A percentile compares a stretch with the other conserved stretches of the same genome.
Evolutionary conservation across 64 coral and sea anemone genomes (phyloP).

Genomic region (Exaiptasia diaphana): DNA sequence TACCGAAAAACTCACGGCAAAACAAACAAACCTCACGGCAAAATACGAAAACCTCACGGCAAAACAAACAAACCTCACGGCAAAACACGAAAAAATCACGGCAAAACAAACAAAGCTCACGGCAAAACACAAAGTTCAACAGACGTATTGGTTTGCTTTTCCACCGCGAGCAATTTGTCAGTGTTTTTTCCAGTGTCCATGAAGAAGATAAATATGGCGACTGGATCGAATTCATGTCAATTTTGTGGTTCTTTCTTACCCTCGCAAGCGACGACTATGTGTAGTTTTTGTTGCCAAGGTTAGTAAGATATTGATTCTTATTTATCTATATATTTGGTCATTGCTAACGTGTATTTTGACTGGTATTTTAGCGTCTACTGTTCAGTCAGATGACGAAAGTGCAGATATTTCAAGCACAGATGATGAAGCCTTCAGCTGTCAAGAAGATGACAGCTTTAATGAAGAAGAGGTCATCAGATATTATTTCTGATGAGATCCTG

Average conservation of each 20-base stretch:
- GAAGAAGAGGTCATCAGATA: constrained; percentile 20
- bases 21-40: too few relatives aligned
- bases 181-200: too few relatives aligned
- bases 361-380: background rate
- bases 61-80: too few relatives aligned
- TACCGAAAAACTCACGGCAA: too few relatives aligned
- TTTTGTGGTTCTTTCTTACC: background rate
- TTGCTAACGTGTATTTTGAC: background rate
- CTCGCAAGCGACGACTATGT: background rate
- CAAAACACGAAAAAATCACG: too few relatives aligned
- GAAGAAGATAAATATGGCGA: too few relatives aligned
- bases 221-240: background rate
- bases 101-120: too few relatives aligned
- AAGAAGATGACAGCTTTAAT: background rate
- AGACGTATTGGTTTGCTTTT: too few relatives aligned
- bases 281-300: background rate
- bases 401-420: background rate
- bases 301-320: background rate
- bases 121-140: too few relatives aligned
- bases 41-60: too few relatives aligned
- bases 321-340: background rate
- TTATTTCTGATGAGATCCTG: constrained; percentile 25
- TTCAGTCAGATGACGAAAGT: background rate
- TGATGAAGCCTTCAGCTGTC: background rate
- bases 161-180: too few relatives aligned